phyloP scores from a whole-genome alignment of 2,888 invertebrate species.

The Drosophila peninsularis region DNA sequence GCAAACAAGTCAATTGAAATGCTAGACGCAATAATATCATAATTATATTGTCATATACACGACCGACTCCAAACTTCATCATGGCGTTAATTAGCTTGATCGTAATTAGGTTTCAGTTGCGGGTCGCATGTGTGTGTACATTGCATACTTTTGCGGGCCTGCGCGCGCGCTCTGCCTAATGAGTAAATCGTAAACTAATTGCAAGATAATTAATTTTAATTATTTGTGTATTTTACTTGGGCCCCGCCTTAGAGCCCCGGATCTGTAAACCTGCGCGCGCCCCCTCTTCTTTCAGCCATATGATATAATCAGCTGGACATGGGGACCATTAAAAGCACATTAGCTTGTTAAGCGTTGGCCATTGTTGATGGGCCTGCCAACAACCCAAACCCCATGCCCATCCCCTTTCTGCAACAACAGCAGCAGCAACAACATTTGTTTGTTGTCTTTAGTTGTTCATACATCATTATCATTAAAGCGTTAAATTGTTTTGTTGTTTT shows the following conservation, averaged over 20 bases:
- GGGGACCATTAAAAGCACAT: slow-evolving; percentile 78
- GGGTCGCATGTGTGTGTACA: background rate
- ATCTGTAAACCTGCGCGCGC: background rate
- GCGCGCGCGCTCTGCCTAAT: slow-evolving; percentile 61
- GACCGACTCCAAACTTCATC: slow-evolving; percentile 11
- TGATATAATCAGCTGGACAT: slow-evolving; percentile 72
- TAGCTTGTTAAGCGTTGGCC: slow-evolving; percentile 71
- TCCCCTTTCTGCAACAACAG: slow-evolving; percentile 27
- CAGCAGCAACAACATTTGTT: slow-evolving; percentile 60
- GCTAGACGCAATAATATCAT: slow-evolving; percentile 70
- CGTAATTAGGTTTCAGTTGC: slow-evolving; percentile 8
- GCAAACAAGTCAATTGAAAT: slow-evolving; percentile 76
- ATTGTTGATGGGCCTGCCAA: slow-evolving; percentile 48
- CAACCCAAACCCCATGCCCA: background rate
- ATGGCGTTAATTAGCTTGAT: slow-evolving; percentile 12
- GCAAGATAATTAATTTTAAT: slow-evolving; percentile 79
- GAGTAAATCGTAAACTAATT: slow-evolving; percentile 80
- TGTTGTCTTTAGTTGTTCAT: slow-evolving; percentile 77
- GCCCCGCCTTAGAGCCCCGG: slow-evolving; percentile 7
- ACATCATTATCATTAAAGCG: slow-evolving; percentile 80
- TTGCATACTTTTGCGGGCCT: slow-evolving; percentile 8
- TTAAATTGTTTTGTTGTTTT: slow-evolving; percentile 75
- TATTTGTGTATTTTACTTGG: slow-evolving; percentile 76
- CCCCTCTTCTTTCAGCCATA: slow-evolving; percentile 7
- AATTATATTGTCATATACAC: slow-evolving; percentile 57